Conservation (phyloP, 2,113 vertebrate species). For the Myrmecobius fasciatus region DNA sequence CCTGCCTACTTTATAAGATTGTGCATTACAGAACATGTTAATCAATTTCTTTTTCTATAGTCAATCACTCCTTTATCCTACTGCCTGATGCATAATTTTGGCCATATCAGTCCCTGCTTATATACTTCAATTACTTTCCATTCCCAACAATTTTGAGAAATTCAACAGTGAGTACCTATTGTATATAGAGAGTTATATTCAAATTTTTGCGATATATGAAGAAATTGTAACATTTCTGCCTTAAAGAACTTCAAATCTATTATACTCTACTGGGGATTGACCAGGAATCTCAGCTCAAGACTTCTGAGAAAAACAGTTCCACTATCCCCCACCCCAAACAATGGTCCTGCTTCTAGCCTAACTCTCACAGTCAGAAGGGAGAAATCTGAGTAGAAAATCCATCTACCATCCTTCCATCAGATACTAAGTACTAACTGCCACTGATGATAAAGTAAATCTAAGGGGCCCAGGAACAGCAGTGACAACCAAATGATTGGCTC, state of each 20-base stretch:
- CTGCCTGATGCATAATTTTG: background rate
- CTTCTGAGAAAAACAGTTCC: background rate
- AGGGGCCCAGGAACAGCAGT: background rate
- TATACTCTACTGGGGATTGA: background rate
- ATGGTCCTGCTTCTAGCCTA: background rate
- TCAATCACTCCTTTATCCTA: background rate
- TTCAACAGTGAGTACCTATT: background rate
- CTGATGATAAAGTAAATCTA: background rate
- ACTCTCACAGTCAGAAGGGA: background rate
- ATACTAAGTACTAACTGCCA: background rate
- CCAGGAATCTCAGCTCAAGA: background rate
- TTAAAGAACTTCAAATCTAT: background rate
- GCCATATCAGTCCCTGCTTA: background rate
- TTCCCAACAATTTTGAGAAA: background rate
- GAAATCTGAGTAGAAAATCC: background rate
- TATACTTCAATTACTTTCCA: background rate
- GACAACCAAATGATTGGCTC: background rate
- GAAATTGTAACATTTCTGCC: background rate
- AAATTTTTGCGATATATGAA: background rate
- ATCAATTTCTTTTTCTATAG: background rate
- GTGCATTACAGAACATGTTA: constrained; percentile 7
- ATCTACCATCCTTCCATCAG: background rate
- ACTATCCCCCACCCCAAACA: background rate
- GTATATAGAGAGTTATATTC: background rate
- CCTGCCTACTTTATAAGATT: background rate